Conservation (phyloP, 2,888 invertebrate species). For the Trilocha varians region DNA sequence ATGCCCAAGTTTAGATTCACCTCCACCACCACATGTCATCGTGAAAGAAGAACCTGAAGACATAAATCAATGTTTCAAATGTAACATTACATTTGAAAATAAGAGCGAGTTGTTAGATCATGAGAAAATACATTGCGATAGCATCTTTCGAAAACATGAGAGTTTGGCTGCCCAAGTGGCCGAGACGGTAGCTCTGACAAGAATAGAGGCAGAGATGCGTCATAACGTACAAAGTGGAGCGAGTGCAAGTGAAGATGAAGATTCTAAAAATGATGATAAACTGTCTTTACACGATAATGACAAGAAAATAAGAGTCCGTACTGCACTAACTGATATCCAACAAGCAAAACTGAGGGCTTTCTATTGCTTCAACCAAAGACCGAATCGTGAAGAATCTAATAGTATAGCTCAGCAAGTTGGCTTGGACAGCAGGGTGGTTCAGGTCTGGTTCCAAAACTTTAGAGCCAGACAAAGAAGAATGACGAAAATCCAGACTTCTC, state of each 20-base stretch:
- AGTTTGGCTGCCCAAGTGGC: constrained; percentile 85
- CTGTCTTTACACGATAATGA: constrained; percentile 75
- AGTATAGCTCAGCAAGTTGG: constrained; percentile 87
- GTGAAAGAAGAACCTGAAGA: constrained; percentile 58
- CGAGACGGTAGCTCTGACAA: constrained; percentile 75
- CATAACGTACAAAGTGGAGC: constrained; percentile 65
- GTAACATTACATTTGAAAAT: constrained; percentile 72
- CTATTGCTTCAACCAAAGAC: constrained; percentile 92
- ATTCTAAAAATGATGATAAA: constrained; percentile 68
- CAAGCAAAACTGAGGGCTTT: constrained; percentile 90
- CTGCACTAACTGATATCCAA: constrained; percentile 95
- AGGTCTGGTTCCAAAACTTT: constrained; percentile 98
- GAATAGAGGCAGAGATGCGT: constrained; percentile 63
- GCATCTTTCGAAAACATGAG: constrained; percentile 76
- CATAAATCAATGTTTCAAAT: constrained; percentile 69
- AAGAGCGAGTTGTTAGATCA: constrained; percentile 79
- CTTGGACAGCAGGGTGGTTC: constrained; percentile 84
- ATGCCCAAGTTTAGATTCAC: constrained; percentile 49
- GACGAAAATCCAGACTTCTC: constrained; percentile 48
- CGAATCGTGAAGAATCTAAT: constrained; percentile 94
- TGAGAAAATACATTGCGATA: constrained; percentile 77
- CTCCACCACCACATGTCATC: constrained; percentile 34
- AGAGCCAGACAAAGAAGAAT: constrained; percentile 88
- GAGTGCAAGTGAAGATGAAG: constrained; percentile 77
- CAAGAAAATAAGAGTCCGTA: constrained; percentile 91